phyloP scores from a whole-genome alignment of 2,797 vertebrate species.

The Dryobates pubescens region DNA sequence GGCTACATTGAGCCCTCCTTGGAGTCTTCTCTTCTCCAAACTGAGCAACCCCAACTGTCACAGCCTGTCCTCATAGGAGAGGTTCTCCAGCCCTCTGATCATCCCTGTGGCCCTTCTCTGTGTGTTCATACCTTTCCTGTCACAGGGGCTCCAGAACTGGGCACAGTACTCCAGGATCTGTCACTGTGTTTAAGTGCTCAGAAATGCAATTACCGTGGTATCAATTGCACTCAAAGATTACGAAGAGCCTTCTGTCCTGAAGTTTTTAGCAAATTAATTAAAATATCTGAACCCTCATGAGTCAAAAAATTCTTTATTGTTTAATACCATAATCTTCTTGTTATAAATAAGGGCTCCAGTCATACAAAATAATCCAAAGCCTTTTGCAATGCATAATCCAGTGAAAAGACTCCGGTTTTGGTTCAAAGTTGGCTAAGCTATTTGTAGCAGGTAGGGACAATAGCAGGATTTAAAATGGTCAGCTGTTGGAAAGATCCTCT shows the following conservation, averaged over 20 bases:
- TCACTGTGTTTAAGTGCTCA: neutral
- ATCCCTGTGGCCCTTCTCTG: no score
- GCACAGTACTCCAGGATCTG: neutral
- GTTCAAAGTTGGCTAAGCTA: constrained; percentile 26
- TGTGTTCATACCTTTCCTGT: no score
- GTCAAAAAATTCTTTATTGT: constrained; percentile 55
- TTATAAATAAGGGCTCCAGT: constrained; percentile 52
- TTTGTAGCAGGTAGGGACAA: constrained; percentile 36
- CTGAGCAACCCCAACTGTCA: no score
- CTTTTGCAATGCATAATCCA: constrained; percentile 65
- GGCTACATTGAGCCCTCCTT: no score
- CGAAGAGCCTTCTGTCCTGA: constrained; percentile 20
- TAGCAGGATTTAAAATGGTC: constrained; percentile 4
- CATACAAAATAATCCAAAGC: constrained; percentile 64
- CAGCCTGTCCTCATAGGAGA: no score
- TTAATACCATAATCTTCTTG: constrained; percentile 69
- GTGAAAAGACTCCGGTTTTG: constrained; percentile 31
- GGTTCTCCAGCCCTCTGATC: no score
- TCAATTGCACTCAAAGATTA: constrained; percentile 49
- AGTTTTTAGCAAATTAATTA: constrained; percentile 61
- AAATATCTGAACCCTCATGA: constrained; percentile 34
- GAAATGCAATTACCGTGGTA: neutral
- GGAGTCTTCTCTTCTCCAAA: no score
- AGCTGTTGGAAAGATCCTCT: constrained; percentile 28
- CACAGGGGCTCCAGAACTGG: no score